These are phyloP conservation scores for Hydraecia micacea DNA, from an alignment of 2,888 invertebrate species.

Conservation along the genomic window DNA sequence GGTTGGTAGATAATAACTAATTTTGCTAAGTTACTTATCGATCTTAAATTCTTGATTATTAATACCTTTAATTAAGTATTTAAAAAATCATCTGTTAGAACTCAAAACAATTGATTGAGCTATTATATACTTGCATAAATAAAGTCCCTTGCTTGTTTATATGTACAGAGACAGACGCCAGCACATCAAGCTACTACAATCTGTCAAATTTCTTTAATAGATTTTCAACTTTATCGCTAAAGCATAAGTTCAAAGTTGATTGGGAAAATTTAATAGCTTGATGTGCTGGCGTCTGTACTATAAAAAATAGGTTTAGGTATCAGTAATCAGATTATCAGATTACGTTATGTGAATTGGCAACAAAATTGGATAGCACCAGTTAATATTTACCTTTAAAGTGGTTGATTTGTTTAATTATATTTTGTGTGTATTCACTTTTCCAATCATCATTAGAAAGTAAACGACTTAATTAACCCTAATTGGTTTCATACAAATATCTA, in stretches of 20 bases:
- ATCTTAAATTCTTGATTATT: background rate
- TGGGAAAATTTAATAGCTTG: no score
- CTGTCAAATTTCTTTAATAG: no score
- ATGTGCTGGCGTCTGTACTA: background rate
- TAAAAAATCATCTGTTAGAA: background rate
- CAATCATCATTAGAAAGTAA: slow-evolving; percentile 56
- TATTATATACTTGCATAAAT: no score
- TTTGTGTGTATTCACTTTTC: slow-evolving; percentile 41
- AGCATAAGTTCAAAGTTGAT: no score
- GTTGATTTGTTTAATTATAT: slow-evolving; percentile 41
- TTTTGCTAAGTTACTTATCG: background rate
- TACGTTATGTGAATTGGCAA: background rate
- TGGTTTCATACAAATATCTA: slow-evolving; percentile 61
- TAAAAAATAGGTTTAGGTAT: background rate
- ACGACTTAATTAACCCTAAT: slow-evolving; percentile 53
- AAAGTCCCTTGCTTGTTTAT: no score
- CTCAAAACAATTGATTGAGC: background rate
- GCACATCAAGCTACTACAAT: no score
- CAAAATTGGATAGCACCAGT: background rate
- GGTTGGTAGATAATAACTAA: no score
- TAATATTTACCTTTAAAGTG: slow-evolving; percentile 6
- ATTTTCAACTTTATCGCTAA: no score
- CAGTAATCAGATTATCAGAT: background rate
- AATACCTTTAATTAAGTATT: background rate
- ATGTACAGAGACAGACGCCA: no score